Conservation (phyloP, 2,113 vertebrate species). For the Cryptomyrus ogoouensis region DNA sequence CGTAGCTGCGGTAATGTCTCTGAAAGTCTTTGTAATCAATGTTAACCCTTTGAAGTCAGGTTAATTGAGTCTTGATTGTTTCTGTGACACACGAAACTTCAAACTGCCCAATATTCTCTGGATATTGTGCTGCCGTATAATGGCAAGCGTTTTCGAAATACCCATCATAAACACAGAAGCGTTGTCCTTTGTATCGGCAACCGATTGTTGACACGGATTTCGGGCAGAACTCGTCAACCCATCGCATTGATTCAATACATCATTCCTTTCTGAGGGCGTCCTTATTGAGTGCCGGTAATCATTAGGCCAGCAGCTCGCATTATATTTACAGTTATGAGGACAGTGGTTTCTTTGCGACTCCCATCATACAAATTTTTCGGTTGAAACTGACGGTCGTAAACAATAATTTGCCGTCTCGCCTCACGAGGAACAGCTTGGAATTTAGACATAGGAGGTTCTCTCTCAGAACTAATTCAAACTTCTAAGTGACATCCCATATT, state of each 20-base stretch:
- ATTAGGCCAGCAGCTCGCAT: neutral
- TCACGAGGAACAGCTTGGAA: neutral
- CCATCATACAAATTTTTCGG: neutral
- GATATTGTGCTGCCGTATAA: neutral
- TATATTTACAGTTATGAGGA: neutral
- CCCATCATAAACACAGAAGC: neutral
- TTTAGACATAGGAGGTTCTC: neutral
- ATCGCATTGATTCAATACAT: neutral
- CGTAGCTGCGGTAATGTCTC: neutral
- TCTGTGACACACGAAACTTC: neutral
- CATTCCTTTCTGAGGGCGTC: neutral
- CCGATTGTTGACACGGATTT: neutral
- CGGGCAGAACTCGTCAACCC: neutral
- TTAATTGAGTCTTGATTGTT: neutral
- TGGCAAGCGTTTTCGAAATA: neutral
- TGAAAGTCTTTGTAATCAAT: conserved; percentile 1
- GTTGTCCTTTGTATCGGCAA: neutral
- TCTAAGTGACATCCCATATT: neutral
- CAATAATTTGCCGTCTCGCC: neutral
- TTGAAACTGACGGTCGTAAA: neutral
- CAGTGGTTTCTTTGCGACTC: neutral
- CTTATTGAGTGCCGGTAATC: neutral
- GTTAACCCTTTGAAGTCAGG: neutral
- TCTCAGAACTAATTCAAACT: neutral
- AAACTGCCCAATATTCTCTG: neutral